phyloP scores from a whole-genome alignment of 1,140 invertebrate species.

The Calephelis virginiensis region DNA sequence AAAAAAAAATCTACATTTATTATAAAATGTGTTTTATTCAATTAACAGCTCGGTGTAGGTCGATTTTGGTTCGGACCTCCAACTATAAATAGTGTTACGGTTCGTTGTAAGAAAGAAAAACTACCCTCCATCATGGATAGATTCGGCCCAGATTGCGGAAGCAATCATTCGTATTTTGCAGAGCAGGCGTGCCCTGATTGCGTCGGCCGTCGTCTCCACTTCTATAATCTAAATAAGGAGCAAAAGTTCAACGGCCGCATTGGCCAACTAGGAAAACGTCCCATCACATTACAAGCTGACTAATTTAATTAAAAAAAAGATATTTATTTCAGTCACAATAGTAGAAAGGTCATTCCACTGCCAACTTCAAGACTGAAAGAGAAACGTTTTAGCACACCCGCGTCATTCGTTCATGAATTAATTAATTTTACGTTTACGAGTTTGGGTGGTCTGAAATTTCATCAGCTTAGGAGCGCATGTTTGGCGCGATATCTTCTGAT shows the following conservation, averaged over 20 bases:
- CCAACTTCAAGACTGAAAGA: conserved; percentile 6
- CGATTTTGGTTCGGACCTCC: too few relatives aligned
- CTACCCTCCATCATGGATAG: conserved; percentile 22
- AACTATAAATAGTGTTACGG: too few relatives aligned
- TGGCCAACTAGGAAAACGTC: conserved; percentile 52
- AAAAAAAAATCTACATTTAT: too few relatives aligned
- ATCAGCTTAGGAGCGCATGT: too few relatives aligned
- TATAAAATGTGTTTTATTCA: too few relatives aligned
- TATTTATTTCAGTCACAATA: conserved; percentile 14
- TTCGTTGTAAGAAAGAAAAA: not conserved
- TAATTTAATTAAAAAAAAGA: conserved; percentile 25
- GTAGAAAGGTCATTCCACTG: conserved; percentile 13
- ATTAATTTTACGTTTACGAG: too few relatives aligned
- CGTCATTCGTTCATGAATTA: too few relatives aligned
- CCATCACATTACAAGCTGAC: conserved; percentile 38
- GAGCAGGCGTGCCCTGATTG: conserved; percentile 48
- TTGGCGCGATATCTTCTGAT: too few relatives aligned
- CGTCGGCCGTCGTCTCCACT: conserved; percentile 65
- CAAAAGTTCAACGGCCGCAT: conserved; percentile 71
- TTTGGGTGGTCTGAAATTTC: too few relatives aligned
- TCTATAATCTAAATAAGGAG: conserved; percentile 77
- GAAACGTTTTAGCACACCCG: not conserved
- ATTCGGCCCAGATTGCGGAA: conserved; percentile 61
- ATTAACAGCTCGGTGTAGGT: too few relatives aligned
- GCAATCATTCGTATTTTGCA: conserved; percentile 60